Base-by-base conservation (phyloP, 2,113 vertebrate species). In the Prochilodus magdalenae region DNA sequence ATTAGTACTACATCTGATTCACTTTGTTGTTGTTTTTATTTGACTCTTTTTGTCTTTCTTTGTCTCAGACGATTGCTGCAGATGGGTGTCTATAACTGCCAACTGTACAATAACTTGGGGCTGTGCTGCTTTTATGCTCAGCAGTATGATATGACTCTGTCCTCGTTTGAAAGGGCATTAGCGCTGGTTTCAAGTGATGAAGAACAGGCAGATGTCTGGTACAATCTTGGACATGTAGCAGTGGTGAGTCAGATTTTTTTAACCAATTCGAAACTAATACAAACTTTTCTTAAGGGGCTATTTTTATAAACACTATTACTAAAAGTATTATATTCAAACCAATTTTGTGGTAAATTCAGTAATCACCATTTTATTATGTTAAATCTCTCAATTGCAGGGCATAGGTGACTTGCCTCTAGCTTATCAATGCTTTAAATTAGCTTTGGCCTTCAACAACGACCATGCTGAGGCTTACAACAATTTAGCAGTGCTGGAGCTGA, bases 51-150 rank as follows among this genome's bases (percentile, higher is more conserved):
- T 62, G 16, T n/a, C 36, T 71, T 22, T 15, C 5, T 22, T 12
- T 59, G 33, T 74, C 8, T n/a, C 62, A 99, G 98, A 81, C 97
- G 97, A 18, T 94, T 99, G 53, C 93, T 99, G 83, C 97, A 99
- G 93, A 98, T 99, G 97, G 98, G 98, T 27, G 96, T 99, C 75
- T 98, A 98, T 86, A 99, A 97, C 90, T 97, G 97, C 90, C 97
- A 98, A 75, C 96, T 99, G 79, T 98, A 97, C 83, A 99, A 99
- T 94, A 99, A 99, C 89, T 93, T 99, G 90, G 98, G 97, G 20
- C 93, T 99, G 83, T 99, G 97, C 86, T 99, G 98, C 93, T 99
- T 99, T 91, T 98, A 97, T 24, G 98, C 97, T 57, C 98, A 99
- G 93, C 98, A 99, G 88, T 99, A 98, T 14, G 98, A 99, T 85